Evolutionary conservation across 2,888 invertebrate genomes (phyloP).

Genomic region (Cephus spinipes): DNA sequence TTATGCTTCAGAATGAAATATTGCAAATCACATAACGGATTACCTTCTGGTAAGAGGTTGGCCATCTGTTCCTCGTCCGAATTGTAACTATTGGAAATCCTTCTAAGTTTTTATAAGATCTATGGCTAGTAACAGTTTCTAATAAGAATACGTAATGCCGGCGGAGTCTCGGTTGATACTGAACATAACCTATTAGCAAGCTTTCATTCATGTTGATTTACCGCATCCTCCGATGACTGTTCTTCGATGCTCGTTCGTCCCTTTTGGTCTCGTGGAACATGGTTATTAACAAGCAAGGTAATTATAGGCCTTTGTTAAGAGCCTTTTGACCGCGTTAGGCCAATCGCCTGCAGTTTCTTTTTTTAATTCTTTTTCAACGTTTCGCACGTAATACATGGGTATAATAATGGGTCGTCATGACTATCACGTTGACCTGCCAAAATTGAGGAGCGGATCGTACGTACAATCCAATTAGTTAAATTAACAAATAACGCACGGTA

Average conservation of each 20-base stretch:
- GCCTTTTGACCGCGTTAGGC: not conserved
- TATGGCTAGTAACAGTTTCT: not conserved
- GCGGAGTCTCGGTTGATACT: not conserved
- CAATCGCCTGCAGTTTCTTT: not conserved
- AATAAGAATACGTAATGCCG: not conserved
- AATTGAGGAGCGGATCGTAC: not conserved
- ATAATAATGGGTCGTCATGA: not conserved
- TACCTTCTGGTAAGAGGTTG: not conserved
- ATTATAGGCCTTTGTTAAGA: not conserved
- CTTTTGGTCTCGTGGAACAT: not conserved
- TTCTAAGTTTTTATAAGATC: not conserved
- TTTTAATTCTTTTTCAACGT: not conserved
- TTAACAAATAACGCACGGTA: not conserved
- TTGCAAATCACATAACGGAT: not conserved
- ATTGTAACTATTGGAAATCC: not conserved
- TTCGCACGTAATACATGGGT: not conserved
- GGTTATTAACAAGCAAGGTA: constrained; percentile 5
- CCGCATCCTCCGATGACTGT: not conserved
- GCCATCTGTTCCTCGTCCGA: not conserved
- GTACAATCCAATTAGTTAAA: not conserved
- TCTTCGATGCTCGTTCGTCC: not conserved
- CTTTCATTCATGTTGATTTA: not conserved
- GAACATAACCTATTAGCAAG: not conserved
- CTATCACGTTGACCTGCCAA: not conserved
- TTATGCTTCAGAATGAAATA: not conserved